Base-by-base conservation (phyloP, 2,888 invertebrate species). In the Pecten maximus region DNA sequence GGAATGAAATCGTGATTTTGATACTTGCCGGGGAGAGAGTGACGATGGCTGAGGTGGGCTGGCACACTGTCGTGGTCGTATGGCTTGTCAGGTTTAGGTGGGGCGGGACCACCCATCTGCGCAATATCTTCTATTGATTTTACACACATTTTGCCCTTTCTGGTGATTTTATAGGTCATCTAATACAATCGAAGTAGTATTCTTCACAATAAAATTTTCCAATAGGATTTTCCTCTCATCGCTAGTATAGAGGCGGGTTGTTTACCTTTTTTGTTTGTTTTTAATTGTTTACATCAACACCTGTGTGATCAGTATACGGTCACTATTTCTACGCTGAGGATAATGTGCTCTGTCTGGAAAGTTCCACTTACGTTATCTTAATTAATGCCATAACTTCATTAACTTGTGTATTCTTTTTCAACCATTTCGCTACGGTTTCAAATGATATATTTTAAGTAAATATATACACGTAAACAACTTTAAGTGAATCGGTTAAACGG, bases 1-100 rank as follows among this genome's bases (percentile, higher is more conserved):
- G 74, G 28, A 74, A 35, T 74, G 74, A 74, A 35, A 74, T 74
- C 74, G 74, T 74, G 74, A 74, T 74, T 74, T 74, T 74, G 74
- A 74, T 74, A 74, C 35, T 74, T 74, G 74, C 74, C 74, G 74
- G 74, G 35, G 74, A 19, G 74, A 74, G 74, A 35, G 74, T 74
- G 74, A 35, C 35, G 74, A 23, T 54, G 54, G 19, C 23, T n/a
- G 74, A 74, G 74, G 28, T 74, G 15, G 28, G 74, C 28, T 74
- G 74, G 74, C 74, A 35, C 28, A 35, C 74, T 28, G 74, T 35
- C 35, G 1, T 74, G 28, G 74, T 74, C 74, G 74, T 23, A 35
- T 23, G 74, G 74, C 74, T 74, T 19, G 35, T 10, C 28, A 35
- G 74, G 74, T 28, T 23, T 1, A 74, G 74, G 28, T 35, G 8